Evolutionary conservation across 2,797 vertebrate genomes (phyloP).

Genomic region (Corythornis leucogaster): DNA sequence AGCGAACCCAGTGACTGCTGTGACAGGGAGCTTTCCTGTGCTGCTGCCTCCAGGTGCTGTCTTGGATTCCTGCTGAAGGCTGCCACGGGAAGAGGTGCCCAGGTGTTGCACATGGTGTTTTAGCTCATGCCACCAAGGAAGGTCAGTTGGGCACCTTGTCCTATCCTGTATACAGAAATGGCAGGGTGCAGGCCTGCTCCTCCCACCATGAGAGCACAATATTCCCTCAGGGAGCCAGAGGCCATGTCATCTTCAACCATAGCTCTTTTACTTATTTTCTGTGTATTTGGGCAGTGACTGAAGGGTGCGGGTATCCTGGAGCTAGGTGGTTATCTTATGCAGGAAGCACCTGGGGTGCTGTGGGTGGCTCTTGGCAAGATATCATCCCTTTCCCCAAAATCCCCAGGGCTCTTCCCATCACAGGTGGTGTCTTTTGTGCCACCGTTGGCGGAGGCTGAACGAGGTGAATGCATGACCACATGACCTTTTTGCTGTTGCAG

Average conservation of each 20-base stretch:
- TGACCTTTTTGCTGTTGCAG: not conserved
- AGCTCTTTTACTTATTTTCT: not conserved
- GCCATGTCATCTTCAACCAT: not conserved
- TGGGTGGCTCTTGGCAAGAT: not conserved
- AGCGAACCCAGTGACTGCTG: not conserved
- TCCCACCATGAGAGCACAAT: fast-evolving
- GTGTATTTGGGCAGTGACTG: not conserved
- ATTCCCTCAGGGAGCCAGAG: not conserved
- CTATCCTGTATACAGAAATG: not conserved
- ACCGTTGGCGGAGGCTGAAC: not conserved
- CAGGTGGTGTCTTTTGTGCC: not conserved
- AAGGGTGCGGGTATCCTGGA: not conserved
- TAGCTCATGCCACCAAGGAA: not conserved
- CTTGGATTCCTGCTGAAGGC: not conserved
- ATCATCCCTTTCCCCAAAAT: not conserved
- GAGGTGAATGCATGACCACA: not conserved
- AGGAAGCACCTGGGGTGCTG: not conserved
- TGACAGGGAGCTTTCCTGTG: not conserved
- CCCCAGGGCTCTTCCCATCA: not conserved
- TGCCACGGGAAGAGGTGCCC: not conserved
- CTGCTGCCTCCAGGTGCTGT: not conserved
- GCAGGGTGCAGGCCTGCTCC: not conserved
- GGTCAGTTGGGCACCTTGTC: not conserved
- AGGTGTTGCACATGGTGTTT: fast-evolving
- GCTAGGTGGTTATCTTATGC: not conserved